These are phyloP conservation scores for Leucophenga maculata DNA, from an alignment of 2,888 invertebrate genomes.

Conservation along the genomic window DNA sequence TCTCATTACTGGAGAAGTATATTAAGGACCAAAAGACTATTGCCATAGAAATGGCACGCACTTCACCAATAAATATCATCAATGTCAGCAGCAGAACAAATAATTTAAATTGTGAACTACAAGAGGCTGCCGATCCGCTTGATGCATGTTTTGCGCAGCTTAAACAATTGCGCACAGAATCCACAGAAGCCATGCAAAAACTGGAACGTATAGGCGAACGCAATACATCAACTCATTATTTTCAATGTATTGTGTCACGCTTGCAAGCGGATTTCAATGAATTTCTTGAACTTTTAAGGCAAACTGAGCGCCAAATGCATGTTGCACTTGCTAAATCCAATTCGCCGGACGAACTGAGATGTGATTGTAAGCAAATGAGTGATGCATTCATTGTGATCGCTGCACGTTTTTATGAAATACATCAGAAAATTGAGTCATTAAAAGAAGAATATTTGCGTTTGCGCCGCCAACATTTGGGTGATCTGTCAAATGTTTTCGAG, in stretches of 20 bases:
- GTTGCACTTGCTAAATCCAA: constrained; percentile 77
- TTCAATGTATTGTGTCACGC: constrained; percentile 78
- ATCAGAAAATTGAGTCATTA: constrained; percentile 82
- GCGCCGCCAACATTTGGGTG: constrained; percentile 81
- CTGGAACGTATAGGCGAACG: constrained; percentile 85
- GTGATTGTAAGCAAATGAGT: constrained; percentile 86
- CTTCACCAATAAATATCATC: constrained; percentile 73
- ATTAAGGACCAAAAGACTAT: constrained; percentile 89
- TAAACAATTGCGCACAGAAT: constrained; percentile 78
- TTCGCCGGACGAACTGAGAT: constrained; percentile 83
- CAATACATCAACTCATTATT: constrained; percentile 81
- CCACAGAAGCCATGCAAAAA: constrained; percentile 81
- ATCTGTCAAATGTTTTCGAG: constrained; percentile 84
- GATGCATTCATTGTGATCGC: constrained; percentile 90
- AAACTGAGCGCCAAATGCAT: constrained; percentile 81
- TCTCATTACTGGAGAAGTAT: constrained; percentile 86
- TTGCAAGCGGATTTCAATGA: constrained; percentile 81
- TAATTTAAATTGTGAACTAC: constrained; percentile 68
- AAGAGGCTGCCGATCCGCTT: constrained; percentile 68
- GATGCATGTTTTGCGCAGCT: constrained; percentile 70
- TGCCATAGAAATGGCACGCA: constrained; percentile 86
- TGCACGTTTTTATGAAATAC: constrained; percentile 87
- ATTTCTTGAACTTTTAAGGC: constrained; percentile 81
- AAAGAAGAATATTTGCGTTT: constrained; percentile 90
- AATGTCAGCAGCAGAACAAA: constrained; percentile 67